Percentiles rank a stretch among this genome's conserved stretches.
Evolutionary conservation across 2,797 vertebrate species (phyloP).

Genomic region (Mycteria americana): DNA sequence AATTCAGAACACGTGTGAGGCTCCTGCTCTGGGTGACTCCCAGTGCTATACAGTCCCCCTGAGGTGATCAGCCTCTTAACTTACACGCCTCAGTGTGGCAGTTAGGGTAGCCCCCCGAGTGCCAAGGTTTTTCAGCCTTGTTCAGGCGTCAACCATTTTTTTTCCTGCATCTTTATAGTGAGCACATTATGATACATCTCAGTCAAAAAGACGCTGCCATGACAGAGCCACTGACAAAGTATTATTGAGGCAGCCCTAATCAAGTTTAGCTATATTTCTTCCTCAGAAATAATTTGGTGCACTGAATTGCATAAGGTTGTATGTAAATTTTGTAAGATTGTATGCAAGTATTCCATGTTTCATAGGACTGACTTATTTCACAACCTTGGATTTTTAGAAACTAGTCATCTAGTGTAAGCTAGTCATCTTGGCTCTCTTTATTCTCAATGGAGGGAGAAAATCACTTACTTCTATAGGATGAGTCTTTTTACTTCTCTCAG

Average conservation of each 20-base stretch:
- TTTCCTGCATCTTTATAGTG: background rate
- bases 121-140: background rate
- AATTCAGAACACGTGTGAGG: background rate
- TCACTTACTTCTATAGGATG: background rate
- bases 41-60: background rate
- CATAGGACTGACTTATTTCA: background rate
- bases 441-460: background rate
- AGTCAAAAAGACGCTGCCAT: background rate
- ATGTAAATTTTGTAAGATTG: background rate
- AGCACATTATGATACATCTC: background rate
- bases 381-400: background rate
- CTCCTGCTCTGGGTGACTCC: background rate
- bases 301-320: background rate
- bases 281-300: background rate
- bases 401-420: background rate
- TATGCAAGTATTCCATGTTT: background rate
- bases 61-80: background rate
- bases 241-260: background rate
- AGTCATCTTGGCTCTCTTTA: background rate
- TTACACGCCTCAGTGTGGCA: background rate
- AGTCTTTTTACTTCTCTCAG: background rate
- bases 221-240: background rate
- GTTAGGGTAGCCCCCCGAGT: background rate
- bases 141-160: background rate
- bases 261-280: background rate